Conservation (phyloP, 2,113 vertebrate genomes). For the Oostethus manadensis region DNA sequence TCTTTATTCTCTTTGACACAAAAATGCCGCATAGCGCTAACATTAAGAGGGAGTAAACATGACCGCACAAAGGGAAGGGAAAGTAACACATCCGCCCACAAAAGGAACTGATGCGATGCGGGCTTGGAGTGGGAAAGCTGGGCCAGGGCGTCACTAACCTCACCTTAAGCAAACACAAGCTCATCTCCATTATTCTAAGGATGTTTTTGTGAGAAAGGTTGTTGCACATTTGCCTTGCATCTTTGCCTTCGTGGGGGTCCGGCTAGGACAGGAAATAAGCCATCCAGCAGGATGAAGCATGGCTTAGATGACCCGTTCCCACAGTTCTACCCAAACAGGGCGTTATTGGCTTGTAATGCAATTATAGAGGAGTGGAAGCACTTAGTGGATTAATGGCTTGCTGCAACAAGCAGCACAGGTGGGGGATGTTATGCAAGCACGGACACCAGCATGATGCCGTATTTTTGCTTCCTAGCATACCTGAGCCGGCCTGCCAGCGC, state of each 20-base stretch:
- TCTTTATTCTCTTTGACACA: slow-evolving; percentile 13
- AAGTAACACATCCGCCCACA: slow-evolving; percentile 30
- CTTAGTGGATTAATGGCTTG: slow-evolving; percentile 13
- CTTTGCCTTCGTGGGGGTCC: slow-evolving; percentile 21
- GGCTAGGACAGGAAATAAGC: slow-evolving; percentile 50
- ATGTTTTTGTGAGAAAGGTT: slow-evolving; percentile 12
- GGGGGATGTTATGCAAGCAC: too few species aligned
- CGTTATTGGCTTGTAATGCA: slow-evolving; percentile 36
- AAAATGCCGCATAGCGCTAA: slow-evolving; percentile 11
- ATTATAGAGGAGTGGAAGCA: slow-evolving; percentile 31
- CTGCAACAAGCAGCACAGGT: too few species aligned
- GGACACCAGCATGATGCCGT: too few species aligned
- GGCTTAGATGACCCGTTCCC: slow-evolving; percentile 39
- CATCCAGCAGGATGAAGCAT: slow-evolving; percentile 29
- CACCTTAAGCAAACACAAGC: too few species aligned
- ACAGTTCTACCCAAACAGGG: slow-evolving; percentile 35
- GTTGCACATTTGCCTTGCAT: slow-evolving; percentile 15
- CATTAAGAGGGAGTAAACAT: slow-evolving; percentile 35
- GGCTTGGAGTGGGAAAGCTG: too few species aligned
- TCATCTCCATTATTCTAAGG: too few species aligned
- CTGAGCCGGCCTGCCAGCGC: slow-evolving; percentile 33
- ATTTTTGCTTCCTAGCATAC: slow-evolving; percentile 9
- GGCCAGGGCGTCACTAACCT: too few species aligned
- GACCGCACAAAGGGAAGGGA: slow-evolving; percentile 34
- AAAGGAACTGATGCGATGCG: background rate